Percentiles rank a stretch among this genome's conserved stretches.
Conservation (phyloP, 2,113 vertebrate genomes). For the Silurus meridionalis region DNA sequence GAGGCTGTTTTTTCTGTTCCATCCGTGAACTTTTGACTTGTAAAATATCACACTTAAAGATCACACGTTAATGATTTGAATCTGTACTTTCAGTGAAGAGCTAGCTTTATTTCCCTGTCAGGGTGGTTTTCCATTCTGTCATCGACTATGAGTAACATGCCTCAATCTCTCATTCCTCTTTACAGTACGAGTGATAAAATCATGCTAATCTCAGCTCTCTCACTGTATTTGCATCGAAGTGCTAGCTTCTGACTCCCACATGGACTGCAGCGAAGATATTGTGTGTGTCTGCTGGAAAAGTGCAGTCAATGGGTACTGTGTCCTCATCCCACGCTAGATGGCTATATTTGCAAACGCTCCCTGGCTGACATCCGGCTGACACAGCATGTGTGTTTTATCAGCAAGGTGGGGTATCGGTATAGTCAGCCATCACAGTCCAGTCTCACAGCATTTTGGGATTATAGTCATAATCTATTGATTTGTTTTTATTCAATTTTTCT, state of each 20-base stretch:
- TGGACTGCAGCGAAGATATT: constrained; percentile 28
- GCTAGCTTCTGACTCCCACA: constrained; percentile 54
- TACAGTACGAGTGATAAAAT: constrained; percentile 22
- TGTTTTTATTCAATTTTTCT: too few relatives aligned
- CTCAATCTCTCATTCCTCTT: neutral
- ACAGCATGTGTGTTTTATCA: constrained; percentile 42
- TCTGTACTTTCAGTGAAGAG: neutral
- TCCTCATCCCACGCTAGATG: constrained; percentile 40
- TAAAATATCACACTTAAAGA: neutral
- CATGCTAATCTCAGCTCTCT: constrained; percentile 37
- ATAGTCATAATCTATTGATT: too few relatives aligned
- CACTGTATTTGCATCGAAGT: constrained; percentile 53
- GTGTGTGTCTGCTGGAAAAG: constrained; percentile 37
- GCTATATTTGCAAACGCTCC: constrained; percentile 33
- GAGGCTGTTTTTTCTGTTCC: neutral
- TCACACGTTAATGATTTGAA: constrained; percentile 10
- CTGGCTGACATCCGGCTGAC: constrained; percentile 30
- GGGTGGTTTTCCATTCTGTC: constrained; percentile 16
- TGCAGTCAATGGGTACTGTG: constrained; percentile 51
- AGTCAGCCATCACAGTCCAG: neutral
- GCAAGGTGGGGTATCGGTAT: neutral
- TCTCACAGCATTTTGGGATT: too few relatives aligned
- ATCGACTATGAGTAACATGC: constrained; percentile 17
- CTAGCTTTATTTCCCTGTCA: constrained; percentile 38
- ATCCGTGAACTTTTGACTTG: neutral